These are phyloP conservation scores for Sarcophaga subvicina DNA, from an alignment of 2,888 invertebrate genomes.

Conservation along the genomic window DNA sequence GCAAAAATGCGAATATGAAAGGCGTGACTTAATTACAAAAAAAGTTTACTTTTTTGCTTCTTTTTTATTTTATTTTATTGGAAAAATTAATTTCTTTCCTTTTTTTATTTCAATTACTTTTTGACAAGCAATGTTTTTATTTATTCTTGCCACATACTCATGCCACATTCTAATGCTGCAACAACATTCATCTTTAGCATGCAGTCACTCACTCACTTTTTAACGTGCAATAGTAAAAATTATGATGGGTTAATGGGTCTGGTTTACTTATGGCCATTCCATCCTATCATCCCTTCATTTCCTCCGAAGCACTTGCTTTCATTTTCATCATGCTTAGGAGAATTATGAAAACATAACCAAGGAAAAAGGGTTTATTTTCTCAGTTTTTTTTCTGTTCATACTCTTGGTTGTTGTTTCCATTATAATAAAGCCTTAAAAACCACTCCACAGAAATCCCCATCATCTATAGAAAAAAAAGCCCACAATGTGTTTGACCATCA, in stretches of 20 bases:
- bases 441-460: slow-evolving; percentile 44
- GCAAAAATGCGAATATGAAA: neutral
- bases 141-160: slow-evolving; percentile 26
- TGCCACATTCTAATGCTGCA: slow-evolving; percentile 2
- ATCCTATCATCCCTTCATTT: no score
- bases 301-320: slow-evolving; percentile 13
- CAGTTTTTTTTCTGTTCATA: slow-evolving; percentile 8
- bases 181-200: slow-evolving; percentile 33
- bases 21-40: slow-evolving; percentile 33
- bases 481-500: slow-evolving; percentile 63
- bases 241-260: slow-evolving; percentile 58
- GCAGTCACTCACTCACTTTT: slow-evolving; percentile 3
- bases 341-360: slow-evolving; percentile 27
- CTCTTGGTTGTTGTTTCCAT: neutral
- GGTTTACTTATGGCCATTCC: slow-evolving; percentile 49
- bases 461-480: slow-evolving; percentile 30
- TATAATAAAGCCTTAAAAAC: slow-evolving; percentile 50
- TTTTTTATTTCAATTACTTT: slow-evolving; percentile 14
- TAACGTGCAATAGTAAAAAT: slow-evolving; percentile 43
- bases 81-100: slow-evolving; percentile 31
- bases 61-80: neutral
- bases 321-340: slow-evolving; percentile 45
- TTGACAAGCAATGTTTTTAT: neutral
- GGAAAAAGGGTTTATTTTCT: slow-evolving; percentile 30
- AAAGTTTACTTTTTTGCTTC: slow-evolving; percentile 24